Conservation (phyloP, 2,888 invertebrate species). For the Eledone cirrhosa region DNA sequence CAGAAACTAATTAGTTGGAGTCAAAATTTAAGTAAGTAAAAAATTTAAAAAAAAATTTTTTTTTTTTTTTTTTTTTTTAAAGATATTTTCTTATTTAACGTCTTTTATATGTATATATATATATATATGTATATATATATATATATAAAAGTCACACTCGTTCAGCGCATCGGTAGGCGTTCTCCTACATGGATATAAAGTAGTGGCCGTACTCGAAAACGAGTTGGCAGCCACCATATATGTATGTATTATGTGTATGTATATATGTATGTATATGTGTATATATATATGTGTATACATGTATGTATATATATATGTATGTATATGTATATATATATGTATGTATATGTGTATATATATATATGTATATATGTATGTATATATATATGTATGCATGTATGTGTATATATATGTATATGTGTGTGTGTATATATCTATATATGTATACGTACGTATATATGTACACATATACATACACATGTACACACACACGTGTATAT, state of each 20-base stretch:
- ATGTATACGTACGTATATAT: neutral
- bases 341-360: neutral
- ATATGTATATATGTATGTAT: neutral
- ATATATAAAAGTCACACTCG: no score
- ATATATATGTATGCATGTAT: neutral
- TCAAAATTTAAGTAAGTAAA: no score
- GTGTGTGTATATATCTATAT: neutral
- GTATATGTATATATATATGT: slow-evolving; percentile 9
- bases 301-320: slow-evolving; percentile 8
- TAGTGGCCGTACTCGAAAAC: no score
- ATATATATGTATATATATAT: neutral
- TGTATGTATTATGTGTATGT: no score
- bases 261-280: no score
- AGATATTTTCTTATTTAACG: no score
- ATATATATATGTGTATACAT: neutral
- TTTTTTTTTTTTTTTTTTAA: no score
- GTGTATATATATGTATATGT: neutral
- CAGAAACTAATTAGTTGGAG: no score
- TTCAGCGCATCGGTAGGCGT: no score
- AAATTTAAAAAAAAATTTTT: no score
- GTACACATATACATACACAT: neutral
- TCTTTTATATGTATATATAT: slow-evolving; percentile 1
- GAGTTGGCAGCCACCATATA: no score
- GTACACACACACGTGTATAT: neutral
- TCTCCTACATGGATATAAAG: no score